These are phyloP conservation scores for Eumeta japonica DNA, from an alignment of 1,140 invertebrate genomes.

Conservation along the genomic window DNA sequence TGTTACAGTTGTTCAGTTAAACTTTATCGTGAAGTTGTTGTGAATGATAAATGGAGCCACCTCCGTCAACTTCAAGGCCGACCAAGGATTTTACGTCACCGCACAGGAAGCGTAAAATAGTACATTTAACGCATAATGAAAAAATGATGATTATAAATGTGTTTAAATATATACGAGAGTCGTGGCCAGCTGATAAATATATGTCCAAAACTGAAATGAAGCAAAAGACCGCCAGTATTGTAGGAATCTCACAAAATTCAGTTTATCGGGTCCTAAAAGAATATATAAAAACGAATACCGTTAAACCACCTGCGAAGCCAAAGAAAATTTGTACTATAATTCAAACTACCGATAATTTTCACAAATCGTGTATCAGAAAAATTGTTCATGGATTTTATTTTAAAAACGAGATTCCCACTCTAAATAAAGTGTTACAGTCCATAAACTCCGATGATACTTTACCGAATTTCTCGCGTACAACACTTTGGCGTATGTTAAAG, in stretches of 20 bases:
- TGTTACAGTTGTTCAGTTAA: too few species aligned
- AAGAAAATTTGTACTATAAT: too few species aligned
- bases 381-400: conserved; percentile 9
- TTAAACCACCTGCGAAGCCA: too few species aligned
- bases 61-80: too few species aligned
- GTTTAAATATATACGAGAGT: conserved; percentile 8
- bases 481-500: too few species aligned
- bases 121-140: conserved; percentile 7
- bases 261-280: conserved; percentile 11
- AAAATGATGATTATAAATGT: conserved; percentile 10
- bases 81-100: too few species aligned
- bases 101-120: too few species aligned
- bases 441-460: too few species aligned
- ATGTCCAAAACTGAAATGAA: conserved; percentile 8
- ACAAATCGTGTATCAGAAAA: conserved; percentile 8
- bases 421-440: too few species aligned
- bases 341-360: background rate
- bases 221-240: conserved; percentile 10
- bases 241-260: conserved; percentile 8
- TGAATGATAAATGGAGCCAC: too few species aligned
- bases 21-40: too few species aligned
- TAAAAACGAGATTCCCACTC: conserved; percentile 11
- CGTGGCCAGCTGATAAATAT: conserved; percentile 11
- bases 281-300: conserved; percentile 8
- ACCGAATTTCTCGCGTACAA: too few species aligned